Evolutionary conservation across 2,797 vertebrate genomes (phyloP).

Genomic region (Siniperca obscura): DNA sequence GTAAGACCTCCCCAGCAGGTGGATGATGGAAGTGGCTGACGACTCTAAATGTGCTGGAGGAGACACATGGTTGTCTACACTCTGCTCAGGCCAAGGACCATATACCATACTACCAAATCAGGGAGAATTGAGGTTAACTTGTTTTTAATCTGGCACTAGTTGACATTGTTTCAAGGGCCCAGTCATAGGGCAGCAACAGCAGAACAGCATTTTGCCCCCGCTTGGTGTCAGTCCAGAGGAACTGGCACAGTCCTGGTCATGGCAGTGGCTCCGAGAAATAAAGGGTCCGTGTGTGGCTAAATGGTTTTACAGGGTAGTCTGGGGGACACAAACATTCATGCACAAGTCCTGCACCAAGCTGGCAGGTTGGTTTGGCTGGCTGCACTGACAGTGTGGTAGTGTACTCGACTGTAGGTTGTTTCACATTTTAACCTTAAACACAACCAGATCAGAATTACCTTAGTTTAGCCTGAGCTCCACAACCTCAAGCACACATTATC

Average conservation of each 20-base stretch:
- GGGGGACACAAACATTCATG: conserved; percentile 1
- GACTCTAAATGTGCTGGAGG: background rate
- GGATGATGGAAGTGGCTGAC: background rate
- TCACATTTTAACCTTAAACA: conserved; percentile 31
- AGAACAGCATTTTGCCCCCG: background rate
- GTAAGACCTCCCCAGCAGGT: background rate
- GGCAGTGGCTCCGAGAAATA: background rate
- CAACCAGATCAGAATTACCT: conserved; percentile 50
- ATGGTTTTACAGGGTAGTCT: background rate
- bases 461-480: conserved; percentile 12
- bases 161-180: conserved; percentile 5
- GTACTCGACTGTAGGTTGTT: background rate
- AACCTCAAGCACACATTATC: conserved; percentile 23
- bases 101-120: background rate
- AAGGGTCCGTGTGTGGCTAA: conserved; percentile 6
- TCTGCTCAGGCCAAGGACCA: background rate
- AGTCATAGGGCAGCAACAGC: background rate
- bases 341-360: background rate
- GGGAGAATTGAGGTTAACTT: background rate
- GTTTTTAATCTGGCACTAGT: background rate
- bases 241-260: background rate
- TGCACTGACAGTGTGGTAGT: background rate
- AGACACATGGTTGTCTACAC: background rate
- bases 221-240: background rate
- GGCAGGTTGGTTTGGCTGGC: background rate